Base-by-base conservation (phyloP, 2,888 invertebrate species). In the Phortica magna region DNA sequence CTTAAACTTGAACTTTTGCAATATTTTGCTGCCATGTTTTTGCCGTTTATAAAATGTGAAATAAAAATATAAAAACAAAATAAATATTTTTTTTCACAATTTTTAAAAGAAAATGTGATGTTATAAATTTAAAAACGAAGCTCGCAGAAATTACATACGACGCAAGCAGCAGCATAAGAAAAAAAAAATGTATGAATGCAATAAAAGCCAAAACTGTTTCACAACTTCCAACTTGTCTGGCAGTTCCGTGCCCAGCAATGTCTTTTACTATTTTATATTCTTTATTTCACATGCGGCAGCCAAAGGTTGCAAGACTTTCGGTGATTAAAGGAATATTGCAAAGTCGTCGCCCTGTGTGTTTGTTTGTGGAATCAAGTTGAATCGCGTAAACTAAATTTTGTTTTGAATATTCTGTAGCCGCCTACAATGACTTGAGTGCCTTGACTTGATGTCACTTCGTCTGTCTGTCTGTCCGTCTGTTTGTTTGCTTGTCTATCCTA, bases 1-100 rank as follows among this genome's bases (percentile, higher is more conserved):
- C 81, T 64, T 83, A 81, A 85, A 85, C 88, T 85, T 85, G 85
- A 88, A 87, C 88, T 87, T 88, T 81, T 79, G 78, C 88, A 83
- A 88, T 88, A 88, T 87, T 88, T 85, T 82, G 81, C 82, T 76
- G 61, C 73, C 14, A n/a, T 74, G 48, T 43, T 67, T 55, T 67
- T 74, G 48, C 17, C n/a, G 41, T 7, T 61, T 22, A 10, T 31
- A 31, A 31, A 31, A 31, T 61, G 7, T 9, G 4, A 61, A 22
- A 22, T 61, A 61, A 22, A 22, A 61, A 31, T 0, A 31, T 31
- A 31, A 31, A 31, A 31, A 31, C 31, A 31, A 31, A 4, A 31
- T 4, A 31, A 31, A 31, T 4, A 53, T 43, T 39, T 71, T 48
- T 19, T 42, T 76, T 76, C 43, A 43, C n/a, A 42, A 12, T 22